Evolutionary conservation across 2,888 invertebrate species (phyloP).

Genomic region (Agelastica alni): DNA sequence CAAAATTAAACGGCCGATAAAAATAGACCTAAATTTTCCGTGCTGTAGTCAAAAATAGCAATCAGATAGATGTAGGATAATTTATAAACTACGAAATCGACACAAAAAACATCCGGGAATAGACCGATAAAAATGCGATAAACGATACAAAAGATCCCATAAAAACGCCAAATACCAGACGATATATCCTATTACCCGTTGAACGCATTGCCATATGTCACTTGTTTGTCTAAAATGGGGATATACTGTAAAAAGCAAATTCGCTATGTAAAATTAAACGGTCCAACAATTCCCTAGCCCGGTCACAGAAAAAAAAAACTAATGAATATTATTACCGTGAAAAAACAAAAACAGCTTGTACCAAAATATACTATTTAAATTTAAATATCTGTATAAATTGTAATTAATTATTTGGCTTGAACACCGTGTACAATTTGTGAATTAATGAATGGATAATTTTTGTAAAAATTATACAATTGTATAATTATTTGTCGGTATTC

Average conservation of each 20-base stretch:
- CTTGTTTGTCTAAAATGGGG: constrained; percentile 24
- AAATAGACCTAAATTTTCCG: constrained; percentile 3
- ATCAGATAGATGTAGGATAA: constrained; percentile 6
- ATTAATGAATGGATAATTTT: too few relatives aligned
- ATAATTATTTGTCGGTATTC: too few relatives aligned
- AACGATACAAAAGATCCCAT: constrained; percentile 23
- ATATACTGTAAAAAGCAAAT: constrained; percentile 50
- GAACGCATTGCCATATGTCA: constrained; percentile 29
- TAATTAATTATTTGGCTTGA: too few relatives aligned
- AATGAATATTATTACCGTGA: not conserved
- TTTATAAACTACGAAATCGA: constrained; percentile 21
- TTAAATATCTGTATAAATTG: too few relatives aligned
- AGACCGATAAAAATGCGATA: constrained; percentile 23
- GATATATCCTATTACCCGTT: constrained; percentile 30
- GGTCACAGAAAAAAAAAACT: not conserved
- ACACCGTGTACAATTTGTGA: too few relatives aligned
- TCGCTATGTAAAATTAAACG: constrained; percentile 46
- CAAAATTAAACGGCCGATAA: not conserved
- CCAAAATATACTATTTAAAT: too few relatives aligned
- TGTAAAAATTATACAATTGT: too few relatives aligned
- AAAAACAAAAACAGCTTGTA: too few relatives aligned
- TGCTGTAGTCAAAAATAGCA: not conserved
- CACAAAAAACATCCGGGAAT: constrained; percentile 21
- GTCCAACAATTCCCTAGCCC: not conserved
- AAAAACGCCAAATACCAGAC: constrained; percentile 29